A percentile compares a stretch with the other conserved stretches of the same genome.
Evolutionary conservation across 2,113 vertebrate genomes (phyloP).

Genomic region (Tetrax tetrax): DNA sequence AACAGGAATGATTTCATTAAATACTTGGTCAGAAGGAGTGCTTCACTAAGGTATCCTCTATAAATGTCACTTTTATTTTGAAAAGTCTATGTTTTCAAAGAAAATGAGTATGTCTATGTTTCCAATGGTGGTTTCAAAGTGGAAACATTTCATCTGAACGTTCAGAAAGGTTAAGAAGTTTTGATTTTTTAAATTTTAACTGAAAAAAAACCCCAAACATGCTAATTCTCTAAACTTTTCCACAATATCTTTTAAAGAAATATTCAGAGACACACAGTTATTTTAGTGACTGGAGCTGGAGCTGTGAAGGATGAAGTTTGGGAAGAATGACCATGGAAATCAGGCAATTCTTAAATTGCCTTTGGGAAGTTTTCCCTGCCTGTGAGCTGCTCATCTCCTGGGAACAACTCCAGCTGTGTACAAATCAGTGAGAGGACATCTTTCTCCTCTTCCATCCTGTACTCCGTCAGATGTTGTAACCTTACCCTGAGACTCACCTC

Average conservation of each 20-base stretch:
- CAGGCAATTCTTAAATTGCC: not conserved
- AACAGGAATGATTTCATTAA: not conserved
- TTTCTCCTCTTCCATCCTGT: not conserved
- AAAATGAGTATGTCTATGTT: not conserved
- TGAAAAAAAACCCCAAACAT: not conserved
- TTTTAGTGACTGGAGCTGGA: not conserved
- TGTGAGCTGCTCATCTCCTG: not conserved
- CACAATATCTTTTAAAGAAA: not conserved
- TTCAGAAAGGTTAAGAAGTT: not conserved
- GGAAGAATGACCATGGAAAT: not conserved
- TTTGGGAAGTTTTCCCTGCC: not conserved
- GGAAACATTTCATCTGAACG: not conserved
- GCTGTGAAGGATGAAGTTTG: not conserved
- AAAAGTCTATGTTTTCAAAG: not conserved
- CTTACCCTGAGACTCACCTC: not conserved
- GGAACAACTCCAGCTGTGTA: not conserved
- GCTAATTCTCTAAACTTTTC: not conserved
- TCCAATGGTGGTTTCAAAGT: not conserved
- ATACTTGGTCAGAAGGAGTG: not conserved
- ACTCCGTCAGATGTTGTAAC: not conserved
- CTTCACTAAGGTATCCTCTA: not conserved
- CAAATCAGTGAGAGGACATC: not conserved
- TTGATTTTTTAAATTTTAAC: not conserved
- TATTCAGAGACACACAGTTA: not conserved
- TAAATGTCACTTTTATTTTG: not conserved